Evolutionary conservation across 2,888 invertebrate genomes (phyloP).

Genomic region (Yponomeuta evonymella): DNA sequence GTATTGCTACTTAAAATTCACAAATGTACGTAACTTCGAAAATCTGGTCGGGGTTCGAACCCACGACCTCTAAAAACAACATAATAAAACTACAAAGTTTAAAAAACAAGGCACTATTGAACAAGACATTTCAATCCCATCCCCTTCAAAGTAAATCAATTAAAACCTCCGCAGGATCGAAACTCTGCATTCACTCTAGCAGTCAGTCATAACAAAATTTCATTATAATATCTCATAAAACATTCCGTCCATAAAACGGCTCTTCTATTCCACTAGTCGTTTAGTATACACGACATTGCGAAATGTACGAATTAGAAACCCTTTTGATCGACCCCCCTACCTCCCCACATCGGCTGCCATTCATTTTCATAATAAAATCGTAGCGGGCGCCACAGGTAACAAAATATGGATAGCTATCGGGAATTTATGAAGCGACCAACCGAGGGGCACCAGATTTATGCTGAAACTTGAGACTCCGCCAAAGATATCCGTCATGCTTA

Average conservation of each 20-base stretch:
- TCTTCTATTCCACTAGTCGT: slow-evolving; percentile 63
- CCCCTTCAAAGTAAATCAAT: slow-evolving; percentile 22
- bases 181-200: slow-evolving; percentile 52
- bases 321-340: slow-evolving; percentile 56
- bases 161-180: slow-evolving; percentile 39
- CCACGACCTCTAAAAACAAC: too few relatives aligned
- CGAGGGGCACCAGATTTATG: slow-evolving; percentile 57
- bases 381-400: slow-evolving; percentile 72
- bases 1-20: too few relatives aligned
- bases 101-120: too few relatives aligned
- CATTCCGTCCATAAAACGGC: slow-evolving; percentile 69
- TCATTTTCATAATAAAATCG: slow-evolving; percentile 77
- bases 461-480: slow-evolving; percentile 49
- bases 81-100: too few relatives aligned
- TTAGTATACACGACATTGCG: slow-evolving; percentile 34
- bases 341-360: slow-evolving; percentile 55
- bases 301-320: slow-evolving; percentile 74
- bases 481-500: slow-evolving; percentile 25
- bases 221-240: slow-evolving; percentile 70
- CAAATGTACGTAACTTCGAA: too few relatives aligned
- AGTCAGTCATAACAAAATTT: slow-evolving; percentile 56
- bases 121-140: too few relatives aligned
- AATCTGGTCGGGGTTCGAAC: too few relatives aligned
- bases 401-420: slow-evolving; percentile 71
- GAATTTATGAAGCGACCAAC: slow-evolving; percentile 58